A percentile compares a stretch with the other conserved stretches of the same genome.
phyloP scores from a whole-genome alignment of 2,888 invertebrate genomes.

The Lithophane leautieri region DNA sequence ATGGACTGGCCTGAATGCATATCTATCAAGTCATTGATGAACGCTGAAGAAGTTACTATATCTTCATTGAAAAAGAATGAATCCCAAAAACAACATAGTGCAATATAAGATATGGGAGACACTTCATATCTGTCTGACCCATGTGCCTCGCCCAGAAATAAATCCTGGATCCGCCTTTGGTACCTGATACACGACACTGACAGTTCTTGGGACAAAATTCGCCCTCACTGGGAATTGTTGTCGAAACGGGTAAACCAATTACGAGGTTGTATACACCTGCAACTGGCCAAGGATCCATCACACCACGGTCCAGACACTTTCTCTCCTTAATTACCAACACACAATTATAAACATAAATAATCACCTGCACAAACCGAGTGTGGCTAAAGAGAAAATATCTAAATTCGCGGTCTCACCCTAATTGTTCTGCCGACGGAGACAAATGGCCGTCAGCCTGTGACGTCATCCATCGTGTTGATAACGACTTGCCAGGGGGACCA shows the following conservation, averaged over 20 bases:
- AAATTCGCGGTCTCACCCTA: slow-evolving; percentile 55
- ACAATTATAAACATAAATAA: slow-evolving; percentile 21
- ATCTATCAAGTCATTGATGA: no score
- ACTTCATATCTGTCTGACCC: no score
- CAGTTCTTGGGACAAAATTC: no score
- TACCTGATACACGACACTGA: no score
- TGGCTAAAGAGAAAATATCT: slow-evolving; percentile 41
- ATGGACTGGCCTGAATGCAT: no score
- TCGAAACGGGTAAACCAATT: not conserved
- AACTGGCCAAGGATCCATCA: not conserved
- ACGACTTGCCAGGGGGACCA: slow-evolving; percentile 38
- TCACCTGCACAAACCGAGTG: slow-evolving; percentile 26
- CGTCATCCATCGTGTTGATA: slow-evolving; percentile 58
- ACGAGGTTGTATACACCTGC: not conserved
- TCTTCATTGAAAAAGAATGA: no score
- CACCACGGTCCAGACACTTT: not conserved
- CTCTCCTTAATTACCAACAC: not conserved
- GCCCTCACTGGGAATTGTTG: not conserved
- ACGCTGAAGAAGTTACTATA: no score
- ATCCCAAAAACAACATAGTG: no score
- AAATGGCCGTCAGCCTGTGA: slow-evolving; percentile 60
- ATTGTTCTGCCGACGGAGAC: slow-evolving; percentile 63
- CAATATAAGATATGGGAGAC: no score
- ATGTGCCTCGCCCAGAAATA: no score
- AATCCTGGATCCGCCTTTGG: no score